Percentiles rank a stretch among this genome's conserved stretches.
These are phyloP conservation scores for Amblyopsis hoosieri DNA, from an alignment of 2,797 vertebrate species.

Conservation along the genomic window DNA sequence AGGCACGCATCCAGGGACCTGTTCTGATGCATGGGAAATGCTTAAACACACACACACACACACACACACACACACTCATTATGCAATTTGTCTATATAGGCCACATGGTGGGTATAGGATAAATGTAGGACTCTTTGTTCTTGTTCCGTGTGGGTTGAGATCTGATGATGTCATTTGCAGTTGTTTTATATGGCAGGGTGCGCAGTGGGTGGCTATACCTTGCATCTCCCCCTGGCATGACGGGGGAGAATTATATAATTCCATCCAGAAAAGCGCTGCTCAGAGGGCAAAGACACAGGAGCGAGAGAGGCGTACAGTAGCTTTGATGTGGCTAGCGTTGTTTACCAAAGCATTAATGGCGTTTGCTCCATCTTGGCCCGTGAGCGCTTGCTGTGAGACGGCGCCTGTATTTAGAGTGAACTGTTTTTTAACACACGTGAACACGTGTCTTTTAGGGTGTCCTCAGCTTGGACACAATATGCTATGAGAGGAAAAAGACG, in stretches of 20 bases:
- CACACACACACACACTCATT: constrained; percentile 18
- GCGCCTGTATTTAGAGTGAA: constrained; percentile 10
- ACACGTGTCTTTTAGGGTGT: constrained; percentile 36
- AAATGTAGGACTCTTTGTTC: constrained; percentile 64
- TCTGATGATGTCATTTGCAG: constrained; percentile 61
- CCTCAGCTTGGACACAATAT: constrained; percentile 42
- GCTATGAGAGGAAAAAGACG: constrained; percentile 47
- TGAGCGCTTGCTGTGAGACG: constrained; percentile 8
- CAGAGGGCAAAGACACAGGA: constrained; percentile 21
- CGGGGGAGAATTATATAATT: no score
- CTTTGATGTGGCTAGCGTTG: no score
- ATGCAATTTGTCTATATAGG: constrained; percentile 59
- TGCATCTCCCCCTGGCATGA: constrained; percentile 24
- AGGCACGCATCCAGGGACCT: constrained; percentile 31
- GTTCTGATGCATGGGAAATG: constrained; percentile 40
- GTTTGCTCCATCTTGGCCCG: no score
- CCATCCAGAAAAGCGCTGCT: constrained; percentile 37
- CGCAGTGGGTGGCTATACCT: constrained; percentile 48
- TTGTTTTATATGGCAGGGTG: constrained; percentile 50
- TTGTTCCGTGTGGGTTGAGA: constrained; percentile 58
- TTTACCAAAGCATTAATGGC: no score
- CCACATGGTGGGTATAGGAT: constrained; percentile 51
- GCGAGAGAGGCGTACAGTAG: no score
- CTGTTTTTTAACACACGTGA: constrained; percentile 1
- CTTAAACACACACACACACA: no score